A percentile compares a stretch with the other conserved stretches of the same genome.
phyloP scores from a whole-genome alignment of 2,888 invertebrate genomes.

The Elaeidobius kamerunicus region DNA sequence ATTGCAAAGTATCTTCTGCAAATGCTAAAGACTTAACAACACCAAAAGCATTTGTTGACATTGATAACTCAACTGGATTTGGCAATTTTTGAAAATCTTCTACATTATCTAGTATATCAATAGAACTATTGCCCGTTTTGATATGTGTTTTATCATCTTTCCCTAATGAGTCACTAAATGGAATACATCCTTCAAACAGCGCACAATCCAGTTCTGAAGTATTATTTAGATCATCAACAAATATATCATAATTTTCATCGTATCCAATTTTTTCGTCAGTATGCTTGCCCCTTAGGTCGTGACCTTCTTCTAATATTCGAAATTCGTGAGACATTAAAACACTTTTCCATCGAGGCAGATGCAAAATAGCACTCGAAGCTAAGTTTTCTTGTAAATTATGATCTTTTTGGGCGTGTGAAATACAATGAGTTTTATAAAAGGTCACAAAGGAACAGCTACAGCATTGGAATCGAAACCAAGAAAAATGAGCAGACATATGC shows the following conservation, averaged over 20 bases:
- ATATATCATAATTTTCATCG: constrained; percentile 11
- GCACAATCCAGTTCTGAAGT: constrained; percentile 6
- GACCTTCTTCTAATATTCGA: constrained; percentile 30
- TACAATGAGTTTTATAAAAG: constrained; percentile 62
- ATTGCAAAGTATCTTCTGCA: constrained; percentile 3
- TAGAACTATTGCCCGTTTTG: constrained; percentile 6
- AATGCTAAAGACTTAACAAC: constrained; percentile 9
- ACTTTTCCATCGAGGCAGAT: constrained; percentile 43
- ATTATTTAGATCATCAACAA: background rate
- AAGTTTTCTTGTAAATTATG: constrained; percentile 57
- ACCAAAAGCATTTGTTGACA: constrained; percentile 26
- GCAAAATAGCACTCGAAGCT: constrained; percentile 43
- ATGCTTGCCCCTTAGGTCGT: constrained; percentile 29
- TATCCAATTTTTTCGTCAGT: constrained; percentile 28
- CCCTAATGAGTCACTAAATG: background rate
- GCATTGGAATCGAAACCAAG: constrained; percentile 73
- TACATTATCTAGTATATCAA: constrained; percentile 17
- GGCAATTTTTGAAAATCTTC: constrained; percentile 19
- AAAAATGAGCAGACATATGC: constrained; percentile 66
- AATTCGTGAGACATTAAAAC: constrained; percentile 41
- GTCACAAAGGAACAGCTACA: constrained; percentile 69
- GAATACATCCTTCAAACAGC: constrained; percentile 6
- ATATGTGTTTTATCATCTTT: constrained; percentile 6
- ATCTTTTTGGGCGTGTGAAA: constrained; percentile 61
- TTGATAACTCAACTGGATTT: constrained; percentile 24